Conservation (phyloP, 2,797 vertebrate species). For the Falco concolor region DNA sequence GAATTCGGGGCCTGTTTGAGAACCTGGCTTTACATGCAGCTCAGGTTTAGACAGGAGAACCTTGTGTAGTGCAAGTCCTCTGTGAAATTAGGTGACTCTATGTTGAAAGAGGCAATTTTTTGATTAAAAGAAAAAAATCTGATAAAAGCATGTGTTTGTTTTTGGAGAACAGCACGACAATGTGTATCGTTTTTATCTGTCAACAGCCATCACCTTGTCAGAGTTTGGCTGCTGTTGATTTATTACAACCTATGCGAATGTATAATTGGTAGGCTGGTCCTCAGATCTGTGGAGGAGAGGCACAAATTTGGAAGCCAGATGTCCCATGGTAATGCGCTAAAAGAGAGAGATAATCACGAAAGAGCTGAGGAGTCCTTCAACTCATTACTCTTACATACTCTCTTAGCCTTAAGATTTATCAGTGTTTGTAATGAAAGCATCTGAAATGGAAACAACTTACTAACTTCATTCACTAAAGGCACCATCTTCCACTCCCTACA, state of each 20-base stretch:
- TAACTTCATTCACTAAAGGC: constrained; percentile 38
- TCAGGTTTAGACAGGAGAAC: constrained; percentile 19
- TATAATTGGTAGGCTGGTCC: constrained; percentile 69
- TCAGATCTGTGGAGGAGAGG: constrained; percentile 45
- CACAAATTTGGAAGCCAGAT: constrained; percentile 61
- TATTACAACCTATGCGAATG: constrained; percentile 69
- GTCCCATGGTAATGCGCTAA: constrained; percentile 42
- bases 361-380: constrained; percentile 43
- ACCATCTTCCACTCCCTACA: constrained; percentile 18
- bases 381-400: constrained; percentile 49
- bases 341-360: constrained; percentile 65
- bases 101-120: constrained; percentile 69
- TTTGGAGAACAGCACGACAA: constrained; percentile 61
- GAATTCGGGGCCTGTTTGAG: neutral
- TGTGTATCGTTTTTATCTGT: constrained; percentile 69
- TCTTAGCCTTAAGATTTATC: constrained; percentile 67
- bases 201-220: constrained; percentile 73
- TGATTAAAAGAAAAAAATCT: constrained; percentile 70
- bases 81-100: constrained; percentile 64
- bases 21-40: constrained; percentile 28
- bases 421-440: constrained; percentile 59
- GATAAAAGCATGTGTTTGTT: constrained; percentile 70
- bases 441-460: constrained; percentile 46
- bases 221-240: constrained; percentile 70
- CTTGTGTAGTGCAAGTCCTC: constrained; percentile 40